Conservation (phyloP, 2,113 vertebrate genomes). For the Crypturellus undulatus region DNA sequence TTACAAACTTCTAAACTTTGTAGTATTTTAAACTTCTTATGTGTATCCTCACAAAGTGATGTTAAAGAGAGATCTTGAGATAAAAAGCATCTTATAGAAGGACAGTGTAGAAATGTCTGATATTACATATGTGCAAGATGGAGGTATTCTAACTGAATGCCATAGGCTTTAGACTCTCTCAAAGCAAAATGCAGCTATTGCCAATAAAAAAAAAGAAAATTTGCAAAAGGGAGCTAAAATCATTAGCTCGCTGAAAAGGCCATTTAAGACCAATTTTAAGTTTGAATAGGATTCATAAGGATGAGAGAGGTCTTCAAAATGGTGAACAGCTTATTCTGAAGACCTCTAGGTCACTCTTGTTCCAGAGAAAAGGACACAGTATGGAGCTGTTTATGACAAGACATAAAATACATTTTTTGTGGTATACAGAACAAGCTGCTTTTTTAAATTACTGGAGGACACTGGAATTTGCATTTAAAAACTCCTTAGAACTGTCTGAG, state of each 20-base stretch:
- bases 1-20: background rate
- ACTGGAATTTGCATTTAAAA: background rate
- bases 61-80: background rate
- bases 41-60: background rate
- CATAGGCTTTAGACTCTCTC: background rate
- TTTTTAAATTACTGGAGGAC: background rate
- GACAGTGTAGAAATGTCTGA: background rate
- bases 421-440: background rate
- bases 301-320: background rate
- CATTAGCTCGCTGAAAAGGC: background rate
- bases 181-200: background rate
- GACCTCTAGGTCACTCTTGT: background rate
- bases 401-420: background rate
- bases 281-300: background rate
- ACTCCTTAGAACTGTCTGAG: background rate
- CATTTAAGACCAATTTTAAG: background rate
- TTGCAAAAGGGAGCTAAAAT: background rate
- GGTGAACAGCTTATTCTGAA: background rate
- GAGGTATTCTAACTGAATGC: background rate
- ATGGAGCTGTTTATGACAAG: background rate
- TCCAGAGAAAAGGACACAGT: background rate
- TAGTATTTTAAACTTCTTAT: background rate
- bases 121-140: accelerated
- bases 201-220: background rate
- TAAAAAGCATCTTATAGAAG: background rate